Percentiles rank a stretch among this genome's conserved stretches.
These are phyloP conservation scores for Lordiphosa stackelbergi DNA, from an alignment of 1,140 invertebrate genomes.

Conservation along the genomic window DNA sequence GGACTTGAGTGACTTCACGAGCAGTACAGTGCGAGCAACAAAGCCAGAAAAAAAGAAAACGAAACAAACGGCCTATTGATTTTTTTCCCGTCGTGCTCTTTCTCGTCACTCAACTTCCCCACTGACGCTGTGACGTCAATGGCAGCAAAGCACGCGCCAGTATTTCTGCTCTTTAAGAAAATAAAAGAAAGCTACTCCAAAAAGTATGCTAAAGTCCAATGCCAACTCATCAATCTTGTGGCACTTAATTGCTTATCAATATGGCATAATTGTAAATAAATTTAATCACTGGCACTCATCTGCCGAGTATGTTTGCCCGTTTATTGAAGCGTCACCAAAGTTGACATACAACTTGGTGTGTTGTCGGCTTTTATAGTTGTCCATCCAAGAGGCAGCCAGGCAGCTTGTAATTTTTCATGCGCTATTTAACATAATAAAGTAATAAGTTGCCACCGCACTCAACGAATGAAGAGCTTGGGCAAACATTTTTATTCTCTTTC, in stretches of 20 bases:
- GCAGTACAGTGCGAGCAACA: constrained; percentile 15
- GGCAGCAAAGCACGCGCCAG: constrained; percentile 22
- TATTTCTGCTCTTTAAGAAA: not conserved
- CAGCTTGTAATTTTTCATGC: constrained; percentile 68
- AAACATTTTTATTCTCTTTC: constrained; percentile 43
- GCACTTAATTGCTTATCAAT: constrained; percentile 42
- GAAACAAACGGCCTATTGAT: constrained; percentile 56
- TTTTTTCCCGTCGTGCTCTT: constrained; percentile 25
- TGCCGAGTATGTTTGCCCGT: constrained; percentile 26
- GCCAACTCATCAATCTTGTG: constrained; percentile 24
- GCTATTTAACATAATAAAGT: constrained; percentile 73
- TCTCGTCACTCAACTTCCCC: constrained; percentile 37
- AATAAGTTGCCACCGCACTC: constrained; percentile 56
- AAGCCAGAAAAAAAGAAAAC: constrained; percentile 25
- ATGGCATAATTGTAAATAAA: constrained; percentile 25
- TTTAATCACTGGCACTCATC: constrained; percentile 11
- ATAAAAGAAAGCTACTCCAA: too few species aligned
- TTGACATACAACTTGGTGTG: constrained; percentile 35
- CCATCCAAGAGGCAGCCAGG: constrained; percentile 47
- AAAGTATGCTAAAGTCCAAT: too few species aligned
- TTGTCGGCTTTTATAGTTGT: constrained; percentile 1
- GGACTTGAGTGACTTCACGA: constrained; percentile 60
- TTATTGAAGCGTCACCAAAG: constrained; percentile 25
- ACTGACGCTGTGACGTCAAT: constrained; percentile 55
- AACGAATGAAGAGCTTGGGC: constrained; percentile 26